These are phyloP conservation scores for Aelia acuminata DNA, from an alignment of 2,888 invertebrate genomes.

Conservation along the genomic window DNA sequence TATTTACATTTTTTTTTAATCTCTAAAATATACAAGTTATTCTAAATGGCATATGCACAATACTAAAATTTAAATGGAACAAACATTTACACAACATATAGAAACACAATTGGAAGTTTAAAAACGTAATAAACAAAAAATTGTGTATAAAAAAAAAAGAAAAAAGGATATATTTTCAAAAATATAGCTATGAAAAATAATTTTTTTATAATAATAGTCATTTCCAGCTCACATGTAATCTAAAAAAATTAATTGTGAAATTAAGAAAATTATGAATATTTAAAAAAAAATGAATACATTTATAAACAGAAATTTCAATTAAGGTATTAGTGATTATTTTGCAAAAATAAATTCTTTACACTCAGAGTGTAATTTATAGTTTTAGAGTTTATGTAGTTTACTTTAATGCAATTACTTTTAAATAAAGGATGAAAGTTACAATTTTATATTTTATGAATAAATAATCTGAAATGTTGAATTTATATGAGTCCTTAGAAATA, in stretches of 20 bases:
- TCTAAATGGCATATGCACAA: constrained; percentile 52
- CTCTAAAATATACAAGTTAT: constrained; percentile 48
- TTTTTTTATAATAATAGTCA: no score
- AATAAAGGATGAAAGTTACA: neutral
- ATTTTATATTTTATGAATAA: neutral
- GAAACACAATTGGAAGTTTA: neutral
- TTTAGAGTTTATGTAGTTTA: no score
- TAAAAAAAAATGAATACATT: no score
- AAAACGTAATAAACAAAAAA: neutral
- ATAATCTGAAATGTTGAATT: neutral
- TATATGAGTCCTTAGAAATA: neutral
- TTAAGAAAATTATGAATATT: no score
- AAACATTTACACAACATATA: constrained; percentile 13
- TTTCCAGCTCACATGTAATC: no score
- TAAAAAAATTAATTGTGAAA: no score
- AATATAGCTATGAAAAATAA: no score
- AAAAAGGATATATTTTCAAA: no score
- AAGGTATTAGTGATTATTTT: neutral
- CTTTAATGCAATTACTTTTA: neutral
- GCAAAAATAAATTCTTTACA: neutral
- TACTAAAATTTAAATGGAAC: constrained; percentile 21
- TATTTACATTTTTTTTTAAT: constrained; percentile 48
- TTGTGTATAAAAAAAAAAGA: neutral
- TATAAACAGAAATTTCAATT: no score
- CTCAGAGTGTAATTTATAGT: no score